Percentiles rank a stretch among this genome's conserved stretches.
These are phyloP conservation scores for Coelopa frigida DNA, from an alignment of 1,140 invertebrate genomes.

Conservation along the genomic window DNA sequence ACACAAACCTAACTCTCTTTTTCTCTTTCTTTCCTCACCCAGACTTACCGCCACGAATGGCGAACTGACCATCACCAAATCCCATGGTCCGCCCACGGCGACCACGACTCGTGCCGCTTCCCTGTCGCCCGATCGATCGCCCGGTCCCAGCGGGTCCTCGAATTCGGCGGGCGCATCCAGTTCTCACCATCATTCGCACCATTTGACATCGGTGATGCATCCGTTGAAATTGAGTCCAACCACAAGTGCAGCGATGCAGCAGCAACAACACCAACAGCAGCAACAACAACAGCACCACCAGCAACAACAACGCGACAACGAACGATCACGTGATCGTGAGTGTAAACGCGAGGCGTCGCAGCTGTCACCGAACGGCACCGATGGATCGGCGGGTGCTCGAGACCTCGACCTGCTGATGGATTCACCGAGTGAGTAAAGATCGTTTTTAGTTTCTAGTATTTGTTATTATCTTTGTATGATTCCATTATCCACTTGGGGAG, in stretches of 20 bases:
- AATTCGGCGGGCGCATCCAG: background rate
- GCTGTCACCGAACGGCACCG: slow-evolving; percentile 50
- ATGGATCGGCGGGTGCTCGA: slow-evolving; percentile 46
- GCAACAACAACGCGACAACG: slow-evolving; percentile 36
- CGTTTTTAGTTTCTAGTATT: slow-evolving; percentile 24
- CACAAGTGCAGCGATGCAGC: slow-evolving; percentile 7
- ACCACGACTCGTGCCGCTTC: slow-evolving; percentile 51
- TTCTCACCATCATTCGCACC: slow-evolving; percentile 12
- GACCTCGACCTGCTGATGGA: slow-evolving; percentile 74
- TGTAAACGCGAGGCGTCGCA: slow-evolving; percentile 20
- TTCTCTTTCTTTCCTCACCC: background rate
- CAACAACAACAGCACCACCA: slow-evolving; percentile 36
- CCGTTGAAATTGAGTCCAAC: slow-evolving; percentile 33
- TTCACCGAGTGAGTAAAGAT: slow-evolving; percentile 67
- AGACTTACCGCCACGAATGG: slow-evolving; percentile 66
- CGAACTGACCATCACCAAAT: slow-evolving; percentile 72
- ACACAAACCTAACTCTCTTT: background rate
- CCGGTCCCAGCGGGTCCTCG: slow-evolving; percentile 30
- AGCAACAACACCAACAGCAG: no score
- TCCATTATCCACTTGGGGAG: slow-evolving; percentile 1
- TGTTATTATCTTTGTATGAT: background rate
- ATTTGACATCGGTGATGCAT: slow-evolving; percentile 35
- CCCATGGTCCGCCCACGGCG: slow-evolving; percentile 52
- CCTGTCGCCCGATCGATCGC: slow-evolving; percentile 46
- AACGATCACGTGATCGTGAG: slow-evolving; percentile 4